A percentile compares a stretch with the other conserved stretches of the same genome.
Evolutionary conservation across 2,113 vertebrate genomes (phyloP).

Genomic region (Meles meles): DNA sequence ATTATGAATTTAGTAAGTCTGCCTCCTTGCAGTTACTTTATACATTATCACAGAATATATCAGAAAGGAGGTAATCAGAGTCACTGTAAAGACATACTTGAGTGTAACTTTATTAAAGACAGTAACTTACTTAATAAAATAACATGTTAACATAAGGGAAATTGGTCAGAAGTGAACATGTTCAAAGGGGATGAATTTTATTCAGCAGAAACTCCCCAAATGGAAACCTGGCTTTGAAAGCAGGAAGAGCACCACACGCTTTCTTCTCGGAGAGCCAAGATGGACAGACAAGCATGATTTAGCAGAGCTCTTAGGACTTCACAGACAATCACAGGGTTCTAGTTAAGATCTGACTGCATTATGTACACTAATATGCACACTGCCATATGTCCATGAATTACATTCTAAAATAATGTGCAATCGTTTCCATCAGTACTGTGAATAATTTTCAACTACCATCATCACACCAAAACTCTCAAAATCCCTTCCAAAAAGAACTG

Average conservation of each 20-base stretch:
- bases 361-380: background rate
- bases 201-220: background rate
- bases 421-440: background rate
- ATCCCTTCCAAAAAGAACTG: background rate
- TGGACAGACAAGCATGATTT: background rate
- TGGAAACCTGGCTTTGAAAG: background rate
- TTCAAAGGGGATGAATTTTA: background rate
- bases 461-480: background rate
- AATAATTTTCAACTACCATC: background rate
- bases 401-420: background rate
- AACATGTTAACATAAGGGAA: background rate
- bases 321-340: background rate
- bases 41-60: background rate
- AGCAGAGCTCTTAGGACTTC: background rate
- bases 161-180: background rate
- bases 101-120: background rate
- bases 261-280: background rate
- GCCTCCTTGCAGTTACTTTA: background rate
- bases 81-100: background rate
- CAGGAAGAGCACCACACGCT: background rate
- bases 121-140: background rate
- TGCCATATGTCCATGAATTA: background rate
- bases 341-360: background rate
- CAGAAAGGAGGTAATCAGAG: background rate
- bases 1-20: slow-evolving; percentile 22